A percentile compares a stretch with the other conserved stretches of the same genome.
phyloP scores from a whole-genome alignment of 2,113 vertebrate species.

The Charina bottae region DNA sequence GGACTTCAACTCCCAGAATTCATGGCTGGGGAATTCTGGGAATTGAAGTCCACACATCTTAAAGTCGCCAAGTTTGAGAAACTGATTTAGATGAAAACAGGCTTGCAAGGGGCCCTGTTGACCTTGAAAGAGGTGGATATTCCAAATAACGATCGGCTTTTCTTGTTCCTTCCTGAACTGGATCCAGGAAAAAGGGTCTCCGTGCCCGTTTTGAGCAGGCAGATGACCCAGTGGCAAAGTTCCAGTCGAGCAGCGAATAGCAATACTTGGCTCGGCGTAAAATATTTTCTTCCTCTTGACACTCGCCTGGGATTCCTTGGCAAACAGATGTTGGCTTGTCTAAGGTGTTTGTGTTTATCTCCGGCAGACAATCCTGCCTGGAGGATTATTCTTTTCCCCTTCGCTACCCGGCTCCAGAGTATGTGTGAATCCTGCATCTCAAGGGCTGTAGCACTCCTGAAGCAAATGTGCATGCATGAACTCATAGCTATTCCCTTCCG shows the following conservation, averaged over 20 bases:
- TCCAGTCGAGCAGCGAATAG: neutral
- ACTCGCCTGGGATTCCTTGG: neutral
- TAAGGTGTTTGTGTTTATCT: neutral
- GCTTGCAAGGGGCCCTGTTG: neutral
- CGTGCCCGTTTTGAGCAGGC: neutral
- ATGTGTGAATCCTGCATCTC: neutral
- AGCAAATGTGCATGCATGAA: neutral
- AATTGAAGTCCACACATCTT: neutral
- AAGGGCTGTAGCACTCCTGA: neutral
- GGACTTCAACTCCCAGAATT: neutral
- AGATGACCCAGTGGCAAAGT: neutral
- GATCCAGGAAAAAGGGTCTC: too few relatives aligned
- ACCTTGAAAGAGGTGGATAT: too few relatives aligned
- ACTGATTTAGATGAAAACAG: too few relatives aligned
- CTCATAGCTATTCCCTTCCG: neutral
- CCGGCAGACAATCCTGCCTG: neutral
- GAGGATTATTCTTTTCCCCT: neutral
- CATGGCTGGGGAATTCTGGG: neutral
- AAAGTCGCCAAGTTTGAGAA: neutral
- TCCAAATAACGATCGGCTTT: neutral
- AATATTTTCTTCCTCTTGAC: neutral
- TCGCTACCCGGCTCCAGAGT: neutral
- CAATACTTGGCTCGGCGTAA: neutral
- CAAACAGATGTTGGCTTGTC: neutral
- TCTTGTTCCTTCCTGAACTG: neutral